Percentiles rank a stretch among this genome's conserved stretches.
Evolutionary conservation across 1,140 invertebrate species (phyloP).

Genomic region (Harpegnathos saltator): DNA sequence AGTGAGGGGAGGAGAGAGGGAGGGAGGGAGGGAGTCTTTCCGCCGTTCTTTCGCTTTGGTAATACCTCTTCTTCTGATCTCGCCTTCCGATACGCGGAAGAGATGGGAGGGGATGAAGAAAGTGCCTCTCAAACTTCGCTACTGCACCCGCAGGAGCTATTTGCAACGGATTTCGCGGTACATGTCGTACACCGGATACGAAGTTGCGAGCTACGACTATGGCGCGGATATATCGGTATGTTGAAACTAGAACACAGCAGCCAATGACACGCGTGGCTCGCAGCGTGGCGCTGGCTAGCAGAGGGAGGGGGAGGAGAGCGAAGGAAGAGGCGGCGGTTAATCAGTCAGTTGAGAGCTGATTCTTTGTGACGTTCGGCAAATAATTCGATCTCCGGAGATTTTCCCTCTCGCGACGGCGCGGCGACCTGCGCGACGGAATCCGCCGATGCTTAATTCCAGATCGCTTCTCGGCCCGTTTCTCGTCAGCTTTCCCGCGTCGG

Average conservation of each 20-base stretch:
- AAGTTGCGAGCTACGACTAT: constrained; percentile 36
- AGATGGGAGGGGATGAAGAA: constrained; percentile 20
- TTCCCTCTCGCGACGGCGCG: no score
- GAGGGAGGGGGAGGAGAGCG: no score
- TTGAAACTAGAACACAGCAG: constrained; percentile 8
- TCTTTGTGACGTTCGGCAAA: neutral
- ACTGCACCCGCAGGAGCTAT: constrained; percentile 24
- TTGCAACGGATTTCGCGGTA: constrained; percentile 51
- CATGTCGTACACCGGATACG: constrained; percentile 36
- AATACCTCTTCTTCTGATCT: constrained; percentile 54
- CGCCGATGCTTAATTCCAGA: no score
- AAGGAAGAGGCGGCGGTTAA: no score
- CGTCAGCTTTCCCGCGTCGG: no score
- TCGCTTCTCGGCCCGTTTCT: no score
- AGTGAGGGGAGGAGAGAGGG: neutral
- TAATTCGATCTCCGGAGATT: neutral
- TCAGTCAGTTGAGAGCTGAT: no score
- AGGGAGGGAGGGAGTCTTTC: constrained; percentile 40
- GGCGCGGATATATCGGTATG: constrained; percentile 5
- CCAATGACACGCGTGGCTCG: neutral
- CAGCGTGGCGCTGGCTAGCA: no score
- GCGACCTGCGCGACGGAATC: no score
- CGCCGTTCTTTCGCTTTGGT: constrained; percentile 57
- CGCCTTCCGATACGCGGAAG: constrained; percentile 33
- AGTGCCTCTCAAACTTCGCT: constrained; percentile 47